phyloP scores from a whole-genome alignment of 2,797 vertebrate species.

The Lutjanus argentimaculatus region DNA sequence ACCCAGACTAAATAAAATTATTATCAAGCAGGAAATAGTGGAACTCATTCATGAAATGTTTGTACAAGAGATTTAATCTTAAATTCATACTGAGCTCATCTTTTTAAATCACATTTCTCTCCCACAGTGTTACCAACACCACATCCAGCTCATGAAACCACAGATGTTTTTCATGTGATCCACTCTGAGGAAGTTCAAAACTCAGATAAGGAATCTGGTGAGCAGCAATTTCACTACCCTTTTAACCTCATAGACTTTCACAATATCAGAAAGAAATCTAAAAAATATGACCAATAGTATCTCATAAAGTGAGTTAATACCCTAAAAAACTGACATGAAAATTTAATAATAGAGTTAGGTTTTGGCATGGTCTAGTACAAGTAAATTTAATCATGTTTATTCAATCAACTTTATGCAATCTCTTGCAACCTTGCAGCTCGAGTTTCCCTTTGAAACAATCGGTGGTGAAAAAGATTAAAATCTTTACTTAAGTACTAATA shows the following conservation, averaged over 20 bases:
- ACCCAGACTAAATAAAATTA: too few species aligned
- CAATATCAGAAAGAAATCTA: not conserved
- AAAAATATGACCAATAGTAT: not conserved
- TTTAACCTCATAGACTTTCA: not conserved
- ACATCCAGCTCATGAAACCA: slow-evolving; percentile 9
- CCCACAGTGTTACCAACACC: slow-evolving; percentile 35
- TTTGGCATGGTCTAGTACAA: too few species aligned
- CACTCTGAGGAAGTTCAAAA: slow-evolving; percentile 5
- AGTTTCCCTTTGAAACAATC: too few species aligned
- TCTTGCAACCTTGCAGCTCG: too few species aligned
- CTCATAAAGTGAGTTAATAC: not conserved
- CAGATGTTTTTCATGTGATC: not conserved
- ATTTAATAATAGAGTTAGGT: too few species aligned
- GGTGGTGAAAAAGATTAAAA: too few species aligned
- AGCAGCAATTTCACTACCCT: not conserved
- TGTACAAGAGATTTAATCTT: too few species aligned
- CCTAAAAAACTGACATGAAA: too few species aligned
- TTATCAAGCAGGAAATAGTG: slow-evolving; percentile 33
- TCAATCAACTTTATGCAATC: too few species aligned
- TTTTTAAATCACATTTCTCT: not conserved
- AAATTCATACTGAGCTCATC: too few species aligned
- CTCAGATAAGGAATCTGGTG: slow-evolving; percentile 33
- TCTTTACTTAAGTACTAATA: too few species aligned
- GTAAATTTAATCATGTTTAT: too few species aligned
- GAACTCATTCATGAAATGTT: not conserved